These are phyloP conservation scores for Nycticorax nycticorax DNA, from an alignment of 2,113 vertebrate species.

Conservation along the genomic window DNA sequence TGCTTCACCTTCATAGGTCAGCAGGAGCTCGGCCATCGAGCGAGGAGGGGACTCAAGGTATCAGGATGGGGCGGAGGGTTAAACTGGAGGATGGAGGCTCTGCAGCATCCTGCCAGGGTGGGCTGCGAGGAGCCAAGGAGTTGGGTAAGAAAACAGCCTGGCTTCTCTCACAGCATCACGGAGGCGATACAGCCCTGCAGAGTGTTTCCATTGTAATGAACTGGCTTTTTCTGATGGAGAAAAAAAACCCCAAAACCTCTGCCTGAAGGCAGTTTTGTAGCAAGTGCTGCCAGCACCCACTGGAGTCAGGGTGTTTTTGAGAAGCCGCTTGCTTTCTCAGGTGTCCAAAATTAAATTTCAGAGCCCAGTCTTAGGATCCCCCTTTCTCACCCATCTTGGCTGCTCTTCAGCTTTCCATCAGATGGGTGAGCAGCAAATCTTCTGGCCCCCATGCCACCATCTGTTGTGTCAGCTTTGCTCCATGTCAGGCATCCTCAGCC, in stretches of 20 bases:
- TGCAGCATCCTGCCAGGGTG: neutral
- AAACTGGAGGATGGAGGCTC: neutral
- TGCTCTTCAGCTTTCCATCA: neutral
- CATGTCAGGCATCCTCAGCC: neutral
- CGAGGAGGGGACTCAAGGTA: neutral
- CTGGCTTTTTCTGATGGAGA: slow-evolving; percentile 10
- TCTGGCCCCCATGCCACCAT: neutral
- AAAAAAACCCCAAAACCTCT: neutral
- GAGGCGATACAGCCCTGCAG: neutral
- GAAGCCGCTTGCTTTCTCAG: neutral
- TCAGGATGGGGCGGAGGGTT: neutral
- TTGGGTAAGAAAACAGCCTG: slow-evolving; percentile 32
- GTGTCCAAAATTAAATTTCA: neutral
- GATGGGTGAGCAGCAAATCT: neutral
- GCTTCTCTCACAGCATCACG: neutral
- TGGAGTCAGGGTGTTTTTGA: neutral
- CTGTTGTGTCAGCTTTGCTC: neutral
- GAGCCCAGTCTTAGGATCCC: neutral
- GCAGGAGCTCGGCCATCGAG: neutral
- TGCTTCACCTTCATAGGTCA: neutral
- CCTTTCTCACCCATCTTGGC: neutral
- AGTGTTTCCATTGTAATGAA: slow-evolving; percentile 9
- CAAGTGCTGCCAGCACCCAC: neutral
- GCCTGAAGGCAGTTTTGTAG: neutral
- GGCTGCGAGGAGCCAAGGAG: neutral